These are phyloP conservation scores for Synergus itoensis DNA, from an alignment of 2,888 invertebrate genomes.

Conservation along the genomic window DNA sequence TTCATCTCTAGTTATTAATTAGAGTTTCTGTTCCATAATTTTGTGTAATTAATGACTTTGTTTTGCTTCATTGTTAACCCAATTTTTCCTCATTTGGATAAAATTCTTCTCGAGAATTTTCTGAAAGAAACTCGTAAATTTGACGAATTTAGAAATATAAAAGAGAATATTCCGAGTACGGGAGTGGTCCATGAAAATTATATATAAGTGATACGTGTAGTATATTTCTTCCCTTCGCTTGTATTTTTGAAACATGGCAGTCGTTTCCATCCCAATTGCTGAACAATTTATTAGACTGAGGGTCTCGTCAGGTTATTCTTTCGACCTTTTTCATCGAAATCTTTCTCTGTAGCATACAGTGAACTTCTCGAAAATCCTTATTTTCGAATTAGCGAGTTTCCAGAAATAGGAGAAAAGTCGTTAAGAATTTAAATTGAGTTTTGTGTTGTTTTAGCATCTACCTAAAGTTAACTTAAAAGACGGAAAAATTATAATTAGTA, in stretches of 20 bases:
- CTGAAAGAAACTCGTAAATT: background rate
- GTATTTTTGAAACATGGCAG: constrained; percentile 4
- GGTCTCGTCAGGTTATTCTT: constrained; percentile 3
- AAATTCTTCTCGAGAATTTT: background rate
- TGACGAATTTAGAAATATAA: background rate
- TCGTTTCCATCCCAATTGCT: constrained; percentile 12
- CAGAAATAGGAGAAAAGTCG: background rate
- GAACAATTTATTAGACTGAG: constrained; percentile 10
- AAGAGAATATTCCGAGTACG: background rate
- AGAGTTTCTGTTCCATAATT: background rate
- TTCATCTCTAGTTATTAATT: background rate
- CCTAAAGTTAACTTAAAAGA: background rate
- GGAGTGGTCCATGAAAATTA: background rate
- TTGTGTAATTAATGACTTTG: background rate
- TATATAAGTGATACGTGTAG: constrained; percentile 2
- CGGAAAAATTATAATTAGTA: background rate
- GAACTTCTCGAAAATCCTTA: background rate
- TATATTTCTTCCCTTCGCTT: constrained; percentile 8
- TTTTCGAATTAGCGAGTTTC: background rate
- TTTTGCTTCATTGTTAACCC: background rate
- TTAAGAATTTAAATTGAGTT: too few relatives aligned
- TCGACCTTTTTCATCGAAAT: background rate
- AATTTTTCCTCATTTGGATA: background rate
- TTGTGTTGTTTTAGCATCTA: background rate
- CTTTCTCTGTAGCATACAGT: constrained; percentile 11